phyloP scores from a whole-genome alignment of 2,888 invertebrate species.

The Automeris io region DNA sequence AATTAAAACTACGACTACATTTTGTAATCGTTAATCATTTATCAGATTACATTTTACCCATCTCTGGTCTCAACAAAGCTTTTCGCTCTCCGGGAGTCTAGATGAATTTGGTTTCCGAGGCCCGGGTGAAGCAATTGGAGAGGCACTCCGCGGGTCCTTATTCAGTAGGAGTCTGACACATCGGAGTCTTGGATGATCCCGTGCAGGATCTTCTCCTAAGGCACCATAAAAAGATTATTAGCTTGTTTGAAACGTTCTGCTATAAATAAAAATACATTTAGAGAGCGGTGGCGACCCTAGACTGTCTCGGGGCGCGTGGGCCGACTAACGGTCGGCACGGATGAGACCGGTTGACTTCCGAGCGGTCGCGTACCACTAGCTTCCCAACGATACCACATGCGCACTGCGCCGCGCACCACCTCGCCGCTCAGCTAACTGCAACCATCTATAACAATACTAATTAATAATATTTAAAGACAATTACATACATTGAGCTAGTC shows the following conservation, averaged over 20 bases:
- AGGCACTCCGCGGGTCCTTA: background rate
- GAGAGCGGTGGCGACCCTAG: background rate
- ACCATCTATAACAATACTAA: no score
- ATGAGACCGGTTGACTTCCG: conserved; percentile 34
- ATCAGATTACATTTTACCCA: no score
- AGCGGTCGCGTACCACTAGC: background rate
- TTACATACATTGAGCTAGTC: no score
- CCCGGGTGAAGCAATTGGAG: background rate
- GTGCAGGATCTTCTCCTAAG: no score
- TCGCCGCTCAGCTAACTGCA: background rate
- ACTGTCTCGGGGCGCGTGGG: conserved; percentile 22
- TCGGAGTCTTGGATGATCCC: background rate
- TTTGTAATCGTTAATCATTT: no score
- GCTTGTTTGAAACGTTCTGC: background rate
- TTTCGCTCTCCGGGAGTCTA: no score
- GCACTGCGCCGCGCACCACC: conserved; percentile 3
- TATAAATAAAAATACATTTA: background rate
- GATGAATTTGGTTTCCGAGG: no score
- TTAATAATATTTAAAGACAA: no score
- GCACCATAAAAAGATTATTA: background rate
- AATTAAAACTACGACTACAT: no score
- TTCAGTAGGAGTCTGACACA: background rate
- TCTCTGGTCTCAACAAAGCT: no score
- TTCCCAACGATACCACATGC: conserved; percentile 10
- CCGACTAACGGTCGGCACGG: conserved; percentile 40